Evolutionary conservation across 2,888 invertebrate species (phyloP).

Genomic region (Loripinus fragilis): DNA sequence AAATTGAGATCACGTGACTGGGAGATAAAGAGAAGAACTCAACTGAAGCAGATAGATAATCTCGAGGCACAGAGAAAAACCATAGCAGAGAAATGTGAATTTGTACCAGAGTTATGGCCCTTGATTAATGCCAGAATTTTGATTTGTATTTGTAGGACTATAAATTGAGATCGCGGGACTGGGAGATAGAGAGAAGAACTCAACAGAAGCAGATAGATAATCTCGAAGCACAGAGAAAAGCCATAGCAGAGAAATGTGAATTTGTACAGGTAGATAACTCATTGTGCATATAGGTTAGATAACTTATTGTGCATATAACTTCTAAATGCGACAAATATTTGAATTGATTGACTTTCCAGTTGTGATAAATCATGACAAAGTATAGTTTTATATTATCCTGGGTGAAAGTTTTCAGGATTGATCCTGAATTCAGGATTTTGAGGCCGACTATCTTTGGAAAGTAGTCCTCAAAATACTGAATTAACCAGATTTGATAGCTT

Average conservation of each 20-base stretch:
- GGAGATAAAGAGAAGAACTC: conserved; percentile 69
- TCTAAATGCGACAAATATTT: no score
- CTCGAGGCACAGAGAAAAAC: conserved; percentile 75
- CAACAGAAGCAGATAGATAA: conserved; percentile 74
- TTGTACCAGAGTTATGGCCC: conserved; percentile 50
- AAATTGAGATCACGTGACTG: conserved; percentile 70
- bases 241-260: conserved; percentile 77
- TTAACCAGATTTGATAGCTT: no score
- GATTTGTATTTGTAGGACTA: conserved; percentile 65
- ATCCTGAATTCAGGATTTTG: no score
- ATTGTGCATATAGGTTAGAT: no score
- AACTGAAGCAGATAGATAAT: conserved; percentile 73
- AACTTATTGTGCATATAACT: no score
- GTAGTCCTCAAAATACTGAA: no score
- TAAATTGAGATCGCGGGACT: conserved; percentile 68
- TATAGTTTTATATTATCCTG: no score
- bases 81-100: conserved; percentile 77
- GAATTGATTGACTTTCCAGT: no score
- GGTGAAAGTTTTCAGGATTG: no score
- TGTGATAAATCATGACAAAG: no score
- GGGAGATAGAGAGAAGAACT: conserved; percentile 71
- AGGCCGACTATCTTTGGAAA: no score
- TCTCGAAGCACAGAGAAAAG: conserved; percentile 73
- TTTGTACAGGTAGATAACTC: conserved; percentile 74
- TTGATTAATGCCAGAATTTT: no score